Percentiles rank a stretch among this genome's conserved stretches.
phyloP scores from a whole-genome alignment of 2,113 vertebrate genomes.

The Amblyornis subalaris region DNA sequence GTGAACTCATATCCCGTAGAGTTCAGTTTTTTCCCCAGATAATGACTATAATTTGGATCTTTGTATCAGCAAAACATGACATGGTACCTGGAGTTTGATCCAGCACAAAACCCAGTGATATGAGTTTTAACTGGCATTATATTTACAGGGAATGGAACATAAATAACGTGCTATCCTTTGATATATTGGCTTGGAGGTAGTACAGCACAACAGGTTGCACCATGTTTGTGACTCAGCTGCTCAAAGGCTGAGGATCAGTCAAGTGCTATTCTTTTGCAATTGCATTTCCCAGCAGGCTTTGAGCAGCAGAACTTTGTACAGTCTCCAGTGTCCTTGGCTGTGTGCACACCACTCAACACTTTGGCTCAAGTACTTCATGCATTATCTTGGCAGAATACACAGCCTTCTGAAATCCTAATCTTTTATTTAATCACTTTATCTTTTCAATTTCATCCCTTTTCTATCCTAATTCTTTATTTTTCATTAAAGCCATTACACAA shows the following conservation, averaged over 20 bases:
- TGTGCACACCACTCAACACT: neutral
- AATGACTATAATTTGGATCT: neutral
- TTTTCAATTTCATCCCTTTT: neutral
- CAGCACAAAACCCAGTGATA: neutral
- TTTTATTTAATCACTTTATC: constrained; percentile 25
- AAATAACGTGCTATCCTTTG: neutral
- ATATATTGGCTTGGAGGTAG: neutral
- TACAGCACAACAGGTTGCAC: neutral
- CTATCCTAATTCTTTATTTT: constrained; percentile 20
- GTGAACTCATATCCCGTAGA: fast-evolving
- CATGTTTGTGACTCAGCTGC: neutral
- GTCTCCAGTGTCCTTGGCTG: neutral
- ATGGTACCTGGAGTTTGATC: neutral
- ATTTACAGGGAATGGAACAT: neutral
- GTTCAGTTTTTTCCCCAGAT: neutral
- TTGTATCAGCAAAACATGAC: neutral
- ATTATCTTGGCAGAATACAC: neutral
- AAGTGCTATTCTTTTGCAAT: neutral
- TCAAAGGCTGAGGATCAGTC: neutral
- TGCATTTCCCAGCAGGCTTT: neutral
- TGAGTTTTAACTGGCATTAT: neutral
- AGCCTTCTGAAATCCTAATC: neutral
- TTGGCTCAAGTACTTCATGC: neutral
- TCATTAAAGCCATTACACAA: constrained; percentile 46
- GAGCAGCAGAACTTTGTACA: neutral